Conservation (phyloP, 2,113 vertebrate genomes). For the Corythoichthys intestinalis region DNA sequence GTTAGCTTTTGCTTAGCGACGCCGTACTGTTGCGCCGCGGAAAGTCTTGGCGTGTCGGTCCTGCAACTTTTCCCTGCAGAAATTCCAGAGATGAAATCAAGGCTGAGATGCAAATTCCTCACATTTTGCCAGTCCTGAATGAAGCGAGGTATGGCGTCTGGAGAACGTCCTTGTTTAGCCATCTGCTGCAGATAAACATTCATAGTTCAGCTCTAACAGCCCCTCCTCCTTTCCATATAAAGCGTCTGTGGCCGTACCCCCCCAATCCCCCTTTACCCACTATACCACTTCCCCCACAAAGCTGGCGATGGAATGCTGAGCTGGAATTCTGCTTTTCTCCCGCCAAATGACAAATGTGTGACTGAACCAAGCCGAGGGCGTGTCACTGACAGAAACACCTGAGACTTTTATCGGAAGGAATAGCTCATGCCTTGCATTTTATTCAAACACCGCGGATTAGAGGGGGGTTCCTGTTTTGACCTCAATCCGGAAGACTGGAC, state of each 20-base stretch:
- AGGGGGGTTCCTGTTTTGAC: conserved; percentile 53
- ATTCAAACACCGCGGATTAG: conserved; percentile 36
- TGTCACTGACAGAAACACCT: conserved; percentile 46
- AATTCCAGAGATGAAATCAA: background rate
- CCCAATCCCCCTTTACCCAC: background rate
- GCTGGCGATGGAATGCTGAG: conserved; percentile 61
- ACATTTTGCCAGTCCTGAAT: background rate
- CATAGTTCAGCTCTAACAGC: conserved; percentile 22
- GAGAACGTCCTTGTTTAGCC: conserved; percentile 27
- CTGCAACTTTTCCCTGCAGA: background rate
- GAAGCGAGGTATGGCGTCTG: conserved; percentile 2
- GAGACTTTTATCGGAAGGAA: background rate
- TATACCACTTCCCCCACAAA: conserved; percentile 56
- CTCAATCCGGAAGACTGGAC: conserved; percentile 37
- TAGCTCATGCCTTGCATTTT: no score
- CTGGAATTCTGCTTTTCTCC: conserved; percentile 53
- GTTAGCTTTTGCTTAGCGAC: background rate
- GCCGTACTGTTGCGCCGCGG: background rate
- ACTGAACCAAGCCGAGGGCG: conserved; percentile 27
- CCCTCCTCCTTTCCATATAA: background rate
- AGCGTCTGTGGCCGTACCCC: background rate
- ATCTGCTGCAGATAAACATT: conserved; percentile 28
- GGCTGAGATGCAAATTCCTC: background rate
- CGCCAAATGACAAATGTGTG: background rate
- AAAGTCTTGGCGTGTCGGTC: background rate